Evolutionary conservation across 2,113 vertebrate species (phyloP).

Genomic region (Dicerorhinus sumatrensis): DNA sequence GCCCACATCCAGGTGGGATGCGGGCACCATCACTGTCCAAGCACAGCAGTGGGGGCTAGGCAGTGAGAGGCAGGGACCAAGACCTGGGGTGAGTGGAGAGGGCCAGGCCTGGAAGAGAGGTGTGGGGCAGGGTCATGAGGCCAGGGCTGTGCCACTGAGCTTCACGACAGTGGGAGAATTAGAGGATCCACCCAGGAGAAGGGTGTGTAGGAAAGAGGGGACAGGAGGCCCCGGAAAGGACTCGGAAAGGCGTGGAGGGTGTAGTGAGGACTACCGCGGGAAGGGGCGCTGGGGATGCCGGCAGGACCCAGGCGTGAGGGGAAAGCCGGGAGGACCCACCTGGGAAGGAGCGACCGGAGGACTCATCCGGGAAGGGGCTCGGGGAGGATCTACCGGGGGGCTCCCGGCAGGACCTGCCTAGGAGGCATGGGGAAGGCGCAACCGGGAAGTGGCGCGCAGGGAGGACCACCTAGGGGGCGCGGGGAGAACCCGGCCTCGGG

Average conservation of each 20-base stretch:
- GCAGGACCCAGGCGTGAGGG: not conserved
- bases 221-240: not conserved
- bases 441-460: not conserved
- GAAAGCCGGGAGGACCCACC: not conserved
- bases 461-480: not conserved
- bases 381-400: too few species aligned
- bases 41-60: not conserved
- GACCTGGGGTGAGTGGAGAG: not conserved
- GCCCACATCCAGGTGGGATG: too few species aligned
- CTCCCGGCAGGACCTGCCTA: not conserved
- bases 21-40: too few species aligned
- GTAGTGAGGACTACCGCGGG: not conserved
- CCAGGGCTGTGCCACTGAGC: not conserved
- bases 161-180: too few species aligned
- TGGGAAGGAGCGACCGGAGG: not conserved
- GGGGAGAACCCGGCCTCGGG: not conserved
- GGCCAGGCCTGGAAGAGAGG: not conserved
- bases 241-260: not conserved
- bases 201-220: not conserved
- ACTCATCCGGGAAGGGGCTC: not conserved
- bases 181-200: not conserved
- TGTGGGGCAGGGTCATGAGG: not conserved
- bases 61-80: not conserved
- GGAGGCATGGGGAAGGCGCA: not conserved
- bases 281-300: not conserved